These are phyloP conservation scores for Sebastes kiyomatsui DNA, from an alignment of 2,797 vertebrate genomes.

Conservation along the genomic window DNA sequence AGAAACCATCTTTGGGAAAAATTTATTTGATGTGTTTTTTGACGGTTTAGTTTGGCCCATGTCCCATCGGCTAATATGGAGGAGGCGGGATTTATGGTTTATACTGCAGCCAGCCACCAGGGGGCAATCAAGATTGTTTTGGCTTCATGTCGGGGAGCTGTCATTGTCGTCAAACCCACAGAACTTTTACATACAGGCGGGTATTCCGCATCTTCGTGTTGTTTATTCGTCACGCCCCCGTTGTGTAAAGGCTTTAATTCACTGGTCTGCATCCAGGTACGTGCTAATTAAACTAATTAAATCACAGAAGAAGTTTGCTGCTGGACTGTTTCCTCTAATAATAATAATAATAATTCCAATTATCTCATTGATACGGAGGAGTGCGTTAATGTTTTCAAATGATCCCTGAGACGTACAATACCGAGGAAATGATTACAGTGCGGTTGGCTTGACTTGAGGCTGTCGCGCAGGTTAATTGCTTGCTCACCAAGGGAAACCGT, in stretches of 20 bases:
- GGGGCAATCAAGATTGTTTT: too few species aligned
- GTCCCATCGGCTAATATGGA: too few species aligned
- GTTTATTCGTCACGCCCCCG: not conserved
- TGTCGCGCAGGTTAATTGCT: slow-evolving; percentile 53
- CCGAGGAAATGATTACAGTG: not conserved
- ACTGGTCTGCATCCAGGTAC: not conserved
- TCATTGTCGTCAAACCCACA: too few species aligned
- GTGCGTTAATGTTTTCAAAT: not conserved
- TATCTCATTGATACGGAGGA: slow-evolving; percentile 23
- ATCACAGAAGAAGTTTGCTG: not conserved
- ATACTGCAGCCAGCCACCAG: too few species aligned
- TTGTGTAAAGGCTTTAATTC: not conserved
- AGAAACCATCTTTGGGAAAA: too few species aligned
- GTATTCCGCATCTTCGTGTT: not conserved
- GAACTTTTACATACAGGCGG: too few species aligned
- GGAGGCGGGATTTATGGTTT: too few species aligned
- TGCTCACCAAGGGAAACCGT: not conserved
- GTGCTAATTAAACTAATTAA: slow-evolving; percentile 32
- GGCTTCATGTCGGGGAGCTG: too few species aligned
- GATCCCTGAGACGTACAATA: slow-evolving; percentile 1
- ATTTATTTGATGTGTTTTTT: accelerated
- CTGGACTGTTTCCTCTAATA: slow-evolving; percentile 17
- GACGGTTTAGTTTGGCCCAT: too few species aligned
- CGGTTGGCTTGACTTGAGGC: slow-evolving; percentile 32
- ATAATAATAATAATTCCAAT: slow-evolving; percentile 42